Evolutionary conservation across 2,113 vertebrate genomes (phyloP), one percentile per base, ranked within the genome.

Genomic region (Dromas ardeola): DNA sequence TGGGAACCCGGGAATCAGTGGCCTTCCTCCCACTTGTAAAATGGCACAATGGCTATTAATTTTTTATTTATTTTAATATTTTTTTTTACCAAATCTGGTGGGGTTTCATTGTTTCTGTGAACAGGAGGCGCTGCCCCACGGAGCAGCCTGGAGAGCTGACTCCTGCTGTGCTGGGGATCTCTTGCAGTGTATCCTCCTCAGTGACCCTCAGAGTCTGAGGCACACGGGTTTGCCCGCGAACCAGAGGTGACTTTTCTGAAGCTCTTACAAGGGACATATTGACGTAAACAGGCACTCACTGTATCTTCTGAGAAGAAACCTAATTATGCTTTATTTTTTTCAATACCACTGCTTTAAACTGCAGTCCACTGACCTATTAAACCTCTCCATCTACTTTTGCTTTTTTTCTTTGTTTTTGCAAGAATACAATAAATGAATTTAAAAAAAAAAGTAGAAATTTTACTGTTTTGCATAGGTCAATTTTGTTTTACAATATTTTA

Each of bases 401-500:
- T 4, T 86, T 83, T 78, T 67, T 47, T 8, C 8, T 86, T 81
- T 16, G 1, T 32, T 88, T 83, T 84, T 76, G 12, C 42, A 79
- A 63, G 16, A 76, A 89, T 36, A 61, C 20, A 80, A 53, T 56
- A 77, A 86, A n/a, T 9, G 1, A 61, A 21, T 23, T 1, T 12
- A 21, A 34, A 50, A 30, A 58, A 70, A n/a, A 13, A 19, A 27
- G 6, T 6, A 62, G n/a, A 70, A 22, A 66, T 63, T 3, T 21
- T 84, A 76, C 58, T 81, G 30, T 11, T 95, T 81, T 36, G 26
- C 58, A 66, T 11, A 32, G 66, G 59, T 77, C 81, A 70, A 26
- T 93, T 97, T 77, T 91, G 86, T 50, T 93, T 86, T 85, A 91
- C 90, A 88, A 21, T 61, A 86, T 81, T 84, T 90, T 90, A 85